A percentile compares a stretch with the other conserved stretches of the same genome.
Evolutionary conservation across 1,140 invertebrate species (phyloP).

Genomic region (Paracyclopina nana): DNA sequence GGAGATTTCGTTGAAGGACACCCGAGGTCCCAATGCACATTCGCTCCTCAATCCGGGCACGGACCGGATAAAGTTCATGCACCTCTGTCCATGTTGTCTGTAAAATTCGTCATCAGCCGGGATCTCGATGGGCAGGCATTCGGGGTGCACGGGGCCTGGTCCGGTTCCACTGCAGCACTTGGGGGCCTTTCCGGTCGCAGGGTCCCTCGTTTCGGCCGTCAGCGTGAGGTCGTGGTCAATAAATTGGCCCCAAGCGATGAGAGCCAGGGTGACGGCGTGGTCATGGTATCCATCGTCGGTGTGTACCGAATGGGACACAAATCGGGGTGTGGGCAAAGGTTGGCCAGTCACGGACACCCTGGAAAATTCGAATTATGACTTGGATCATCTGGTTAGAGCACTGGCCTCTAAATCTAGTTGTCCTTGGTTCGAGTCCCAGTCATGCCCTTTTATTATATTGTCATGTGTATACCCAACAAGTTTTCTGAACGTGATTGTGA

Average conservation of each 20-base stretch:
- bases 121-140: conserved; percentile 71
- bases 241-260: conserved; percentile 83
- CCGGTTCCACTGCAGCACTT: conserved; percentile 55
- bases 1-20: conserved; percentile 30
- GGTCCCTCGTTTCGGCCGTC: conserved; percentile 39
- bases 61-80: conserved; percentile 33
- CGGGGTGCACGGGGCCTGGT: conserved; percentile 56
- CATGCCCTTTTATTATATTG: too few species aligned
- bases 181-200: conserved; percentile 24
- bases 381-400: too few species aligned
- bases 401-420: too few species aligned
- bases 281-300: conserved; percentile 68
- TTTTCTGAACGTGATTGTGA: too few species aligned
- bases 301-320: conserved; percentile 71
- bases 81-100: conserved; percentile 41
- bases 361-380: too few species aligned
- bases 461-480: too few species aligned
- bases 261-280: conserved; percentile 78
- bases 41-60: conserved; percentile 17
- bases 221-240: conserved; percentile 84
- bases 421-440: too few species aligned
- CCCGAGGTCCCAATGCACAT: conserved; percentile 27
- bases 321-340: conserved; percentile 47
- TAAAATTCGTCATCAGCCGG: conserved; percentile 82
- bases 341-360: conserved; percentile 31